Conservation (phyloP, 1,140 invertebrate species). For the Archivesica marissinica region DNA sequence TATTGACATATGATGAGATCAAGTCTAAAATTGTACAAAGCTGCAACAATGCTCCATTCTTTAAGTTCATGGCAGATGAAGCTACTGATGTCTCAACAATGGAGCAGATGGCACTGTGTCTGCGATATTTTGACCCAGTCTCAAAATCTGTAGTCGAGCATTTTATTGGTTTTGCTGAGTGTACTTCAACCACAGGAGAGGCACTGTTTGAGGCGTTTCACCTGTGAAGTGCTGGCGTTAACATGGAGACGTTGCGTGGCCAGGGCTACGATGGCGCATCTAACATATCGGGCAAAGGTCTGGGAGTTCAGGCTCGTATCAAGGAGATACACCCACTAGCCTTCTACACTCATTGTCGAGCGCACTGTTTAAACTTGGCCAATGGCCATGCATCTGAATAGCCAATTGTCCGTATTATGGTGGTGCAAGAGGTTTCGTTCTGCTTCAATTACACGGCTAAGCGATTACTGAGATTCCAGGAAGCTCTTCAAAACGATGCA, state of each 20-base stretch:
- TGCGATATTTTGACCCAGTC: background rate
- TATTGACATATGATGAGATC: conserved; percentile 6
- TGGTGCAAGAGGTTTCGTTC: conserved; percentile 15
- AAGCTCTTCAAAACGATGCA: background rate
- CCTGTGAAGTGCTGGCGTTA: background rate
- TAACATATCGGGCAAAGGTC: conserved; percentile 6
- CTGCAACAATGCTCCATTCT: background rate
- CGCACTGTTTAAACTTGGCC: conserved; percentile 6
- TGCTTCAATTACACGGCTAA: conserved; percentile 9
- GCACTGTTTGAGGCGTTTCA: background rate
- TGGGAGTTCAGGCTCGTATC: background rate
- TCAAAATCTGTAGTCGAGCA: background rate
- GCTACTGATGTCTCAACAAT: conserved; percentile 9
- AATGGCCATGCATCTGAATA: background rate
- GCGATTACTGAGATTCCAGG: background rate
- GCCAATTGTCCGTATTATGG: background rate
- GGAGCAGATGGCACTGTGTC: background rate
- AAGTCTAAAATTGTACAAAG: background rate
- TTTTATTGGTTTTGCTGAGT: conserved; percentile 1
- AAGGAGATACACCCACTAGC: background rate
- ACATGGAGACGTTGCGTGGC: background rate
- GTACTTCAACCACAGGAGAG: conserved; percentile 2
- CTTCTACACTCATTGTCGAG: background rate
- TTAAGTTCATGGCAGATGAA: conserved; percentile 16
- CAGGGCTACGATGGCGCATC: conserved; percentile 20